phyloP scores from a whole-genome alignment of 2,888 invertebrate species.

The Harpalus rubripes region DNA sequence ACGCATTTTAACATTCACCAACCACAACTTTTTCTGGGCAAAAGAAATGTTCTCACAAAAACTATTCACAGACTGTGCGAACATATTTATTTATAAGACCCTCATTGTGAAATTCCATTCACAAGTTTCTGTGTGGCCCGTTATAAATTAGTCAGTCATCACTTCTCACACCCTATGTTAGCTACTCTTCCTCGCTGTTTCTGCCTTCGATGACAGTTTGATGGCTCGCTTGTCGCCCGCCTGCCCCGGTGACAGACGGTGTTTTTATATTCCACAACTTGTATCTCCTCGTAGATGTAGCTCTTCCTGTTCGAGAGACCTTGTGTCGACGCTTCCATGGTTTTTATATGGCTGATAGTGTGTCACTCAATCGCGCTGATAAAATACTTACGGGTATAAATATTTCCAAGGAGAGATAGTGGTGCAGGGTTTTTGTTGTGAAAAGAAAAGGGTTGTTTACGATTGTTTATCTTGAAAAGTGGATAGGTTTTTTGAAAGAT shows the following conservation, averaged over 20 bases:
- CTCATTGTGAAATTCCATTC: not conserved
- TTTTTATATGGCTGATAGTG: conserved; percentile 37
- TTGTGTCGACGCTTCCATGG: not conserved
- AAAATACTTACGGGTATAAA: conserved; percentile 27
- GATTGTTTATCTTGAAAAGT: not conserved
- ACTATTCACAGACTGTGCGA: not conserved
- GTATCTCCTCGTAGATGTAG: not conserved
- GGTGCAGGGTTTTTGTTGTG: conserved; percentile 3
- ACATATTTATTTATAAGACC: not conserved
- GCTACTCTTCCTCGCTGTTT: conserved; percentile 4
- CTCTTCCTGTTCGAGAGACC: not conserved
- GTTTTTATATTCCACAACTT: conserved; percentile 25
- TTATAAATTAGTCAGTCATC: conserved; percentile 47
- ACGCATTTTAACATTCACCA: too few relatives aligned
- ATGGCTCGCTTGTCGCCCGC: conserved; percentile 18
- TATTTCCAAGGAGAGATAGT: conserved; percentile 4
- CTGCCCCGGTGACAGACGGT: conserved; percentile 13
- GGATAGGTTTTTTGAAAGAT: not conserved
- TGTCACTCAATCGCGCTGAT: conserved; percentile 34
- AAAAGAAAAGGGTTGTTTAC: conserved; percentile 9
- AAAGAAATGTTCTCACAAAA: not conserved
- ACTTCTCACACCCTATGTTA: not conserved
- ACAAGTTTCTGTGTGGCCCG: conserved; percentile 13
- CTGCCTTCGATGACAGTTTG: conserved; percentile 35
- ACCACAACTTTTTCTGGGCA: not conserved